Evolutionary conservation across 2,888 invertebrate genomes (phyloP), one percentile per base, ranked within the genome.

Genomic region (Oscheius sp.): DNA sequence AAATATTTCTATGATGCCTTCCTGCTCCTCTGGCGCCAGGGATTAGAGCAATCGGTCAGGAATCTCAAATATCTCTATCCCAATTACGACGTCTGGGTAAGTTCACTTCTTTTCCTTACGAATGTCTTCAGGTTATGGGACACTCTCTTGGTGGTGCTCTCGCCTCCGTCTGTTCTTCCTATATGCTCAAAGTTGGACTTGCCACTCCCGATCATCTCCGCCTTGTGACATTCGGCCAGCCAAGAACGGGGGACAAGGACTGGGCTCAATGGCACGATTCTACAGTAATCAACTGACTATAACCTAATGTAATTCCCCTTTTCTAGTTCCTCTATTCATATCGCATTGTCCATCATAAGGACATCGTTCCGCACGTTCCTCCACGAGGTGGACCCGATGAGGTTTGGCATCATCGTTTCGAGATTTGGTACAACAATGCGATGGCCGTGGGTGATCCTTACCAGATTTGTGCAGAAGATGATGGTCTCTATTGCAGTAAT

Each of bases 221-320:
- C 41, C 53, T 83, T 63, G 68, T 80, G 41, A 83, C 83, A 27
- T 78, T 83, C 69, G 83, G 83, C n/a, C 83, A 83, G 49, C 83
- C 83, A 2, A 74, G 83, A 46, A 78, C 78, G n/a, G 83, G 83
- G 49, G 80, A 83, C 49, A 59, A 73, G n/a, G 75, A 52, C 2
- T 83, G 71, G 35, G 79, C 83, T 3, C 23, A 49, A n/a, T 76
- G 75, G 72, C 77, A 77, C 66, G 77, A 77, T 46, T 25, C 25
- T 23, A 71, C 71, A n/a, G 69, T 69, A 46, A 35, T 35, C 41
- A 5, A 3, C 25, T 7, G 3, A 2, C 45, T 58, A 2, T n/a
- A n/a, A n/a, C n/a, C n/a, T n/a, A n/a, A n/a, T n/a, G n/a, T n/a
- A n/a, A n/a, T n/a, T n/a, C 23, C 18, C 5, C 13, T 45, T 1